Evolutionary conservation across 2,113 vertebrate species (phyloP).

Genomic region (Pongo pygmaeus): DNA sequence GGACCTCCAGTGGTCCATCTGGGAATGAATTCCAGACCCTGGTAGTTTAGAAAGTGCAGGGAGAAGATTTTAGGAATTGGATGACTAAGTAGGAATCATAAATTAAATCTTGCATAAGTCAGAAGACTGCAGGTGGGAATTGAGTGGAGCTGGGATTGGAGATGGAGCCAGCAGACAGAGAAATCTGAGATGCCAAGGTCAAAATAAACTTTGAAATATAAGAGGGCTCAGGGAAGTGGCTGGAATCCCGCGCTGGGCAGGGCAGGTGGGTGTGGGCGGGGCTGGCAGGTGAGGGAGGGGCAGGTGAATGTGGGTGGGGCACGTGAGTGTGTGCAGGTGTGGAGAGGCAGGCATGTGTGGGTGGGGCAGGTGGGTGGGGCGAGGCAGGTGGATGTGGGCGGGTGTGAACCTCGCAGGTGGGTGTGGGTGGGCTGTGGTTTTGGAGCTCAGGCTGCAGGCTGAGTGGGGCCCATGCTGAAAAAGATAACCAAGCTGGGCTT

Average conservation of each 20-base stretch:
- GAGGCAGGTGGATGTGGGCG: no score
- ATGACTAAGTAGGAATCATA: background rate
- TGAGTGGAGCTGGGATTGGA: background rate
- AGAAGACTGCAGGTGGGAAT: background rate
- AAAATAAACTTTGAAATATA: background rate
- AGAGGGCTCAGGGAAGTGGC: background rate
- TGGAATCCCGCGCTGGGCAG: background rate
- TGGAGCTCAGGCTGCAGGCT: background rate
- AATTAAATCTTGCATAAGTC: background rate
- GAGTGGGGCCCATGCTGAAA: accelerated
- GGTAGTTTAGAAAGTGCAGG: background rate
- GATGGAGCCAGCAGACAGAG: background rate
- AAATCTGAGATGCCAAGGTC: background rate
- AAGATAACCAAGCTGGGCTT: background rate
- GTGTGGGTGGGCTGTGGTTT: background rate
- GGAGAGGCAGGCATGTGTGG: no score
- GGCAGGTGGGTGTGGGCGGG: background rate
- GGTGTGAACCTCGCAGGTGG: no score
- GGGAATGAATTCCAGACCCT: background rate
- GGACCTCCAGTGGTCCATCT: background rate
- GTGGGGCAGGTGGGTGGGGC: no score
- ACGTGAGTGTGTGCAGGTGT: no score
- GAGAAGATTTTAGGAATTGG: background rate
- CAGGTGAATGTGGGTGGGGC: background rate
- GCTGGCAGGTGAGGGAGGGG: background rate